Evolutionary conservation across 2,113 vertebrate species (phyloP).

Genomic region (Xiphorhynchus elegans): DNA sequence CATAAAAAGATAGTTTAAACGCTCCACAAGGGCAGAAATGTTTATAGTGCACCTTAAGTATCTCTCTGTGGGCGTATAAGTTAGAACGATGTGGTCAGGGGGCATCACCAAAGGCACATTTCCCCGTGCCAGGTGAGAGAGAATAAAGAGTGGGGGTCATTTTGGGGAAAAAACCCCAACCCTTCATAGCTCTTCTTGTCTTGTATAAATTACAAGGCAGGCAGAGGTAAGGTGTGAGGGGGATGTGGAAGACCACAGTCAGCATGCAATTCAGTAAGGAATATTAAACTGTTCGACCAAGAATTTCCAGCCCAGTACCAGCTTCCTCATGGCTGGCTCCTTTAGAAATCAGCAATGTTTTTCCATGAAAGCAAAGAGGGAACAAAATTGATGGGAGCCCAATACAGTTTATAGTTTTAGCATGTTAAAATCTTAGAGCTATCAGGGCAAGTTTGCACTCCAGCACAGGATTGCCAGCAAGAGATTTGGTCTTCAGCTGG

Average conservation of each 20-base stretch:
- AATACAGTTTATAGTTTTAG: background rate
- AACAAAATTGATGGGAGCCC: background rate
- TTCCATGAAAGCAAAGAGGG: background rate
- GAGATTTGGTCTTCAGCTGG: background rate
- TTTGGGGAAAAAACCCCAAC: background rate
- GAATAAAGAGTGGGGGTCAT: background rate
- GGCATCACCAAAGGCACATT: background rate
- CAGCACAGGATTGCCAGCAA: background rate
- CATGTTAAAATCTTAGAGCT: background rate
- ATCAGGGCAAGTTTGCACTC: background rate
- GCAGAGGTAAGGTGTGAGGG: background rate
- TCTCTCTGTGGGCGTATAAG: background rate
- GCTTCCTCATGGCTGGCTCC: background rate
- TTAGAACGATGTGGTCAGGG: background rate
- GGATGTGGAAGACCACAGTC: background rate
- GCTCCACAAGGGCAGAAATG: constrained; percentile 19
- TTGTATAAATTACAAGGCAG: background rate
- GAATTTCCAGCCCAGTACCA: background rate
- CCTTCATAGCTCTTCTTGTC: background rate
- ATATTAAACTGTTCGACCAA: background rate
- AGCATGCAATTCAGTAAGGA: background rate
- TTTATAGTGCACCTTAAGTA: constrained; percentile 13
- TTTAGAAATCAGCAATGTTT: background rate
- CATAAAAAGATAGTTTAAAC: constrained; percentile 30
- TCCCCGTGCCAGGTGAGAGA: background rate